Evolutionary conservation across 1,140 invertebrate species (phyloP), one percentile per base, ranked within the genome.

Genomic region (Platyscapa corneri): DNA sequence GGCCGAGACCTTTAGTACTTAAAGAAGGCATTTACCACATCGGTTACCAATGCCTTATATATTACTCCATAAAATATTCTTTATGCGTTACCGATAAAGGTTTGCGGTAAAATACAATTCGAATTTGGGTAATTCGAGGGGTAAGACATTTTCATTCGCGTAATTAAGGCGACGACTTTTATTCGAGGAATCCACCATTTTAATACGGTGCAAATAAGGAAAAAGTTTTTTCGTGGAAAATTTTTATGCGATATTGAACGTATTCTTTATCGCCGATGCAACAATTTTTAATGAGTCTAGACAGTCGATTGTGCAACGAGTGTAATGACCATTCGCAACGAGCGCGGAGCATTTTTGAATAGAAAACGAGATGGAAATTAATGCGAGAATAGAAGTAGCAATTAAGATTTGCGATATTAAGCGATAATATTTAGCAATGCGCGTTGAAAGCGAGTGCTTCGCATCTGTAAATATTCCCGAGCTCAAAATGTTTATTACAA

Each of bases 21-120:
- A 74, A 42, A 74, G 27, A 74, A 74, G 37, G 70, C 70, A 74
- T 74, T 74, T 42, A 42, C 70, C 37, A 42, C 70, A 74, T 74
- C 70, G 39, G 27, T n/a, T 74, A 39, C 37, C 39, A 39, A 74
- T 42, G 37, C 27, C 37, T 74, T 74, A 74, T 74, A 74, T 74
- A 74, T 42, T 74, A 42, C 37, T 39, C 37, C 27, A 42, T 74
- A 74, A 74, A 74, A 74, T 74, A 74, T 74, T 74, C 70, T 74
- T 74, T 74, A 74, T 74, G 70, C 37, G 1, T 74, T 74, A 42
- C 20, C 70, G 70, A 74, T 74, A 74, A 42, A 74, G 37, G 37
- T 74, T 42, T 42, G 70, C 23, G 37, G 37, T 42, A 42, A n/a
- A 74, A 42, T 74, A 74, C 37, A 74, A 74, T 74, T 74, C 37